Base-by-base conservation (phyloP, 2,888 invertebrate species). In the Xestoiulus laeticollis region DNA sequence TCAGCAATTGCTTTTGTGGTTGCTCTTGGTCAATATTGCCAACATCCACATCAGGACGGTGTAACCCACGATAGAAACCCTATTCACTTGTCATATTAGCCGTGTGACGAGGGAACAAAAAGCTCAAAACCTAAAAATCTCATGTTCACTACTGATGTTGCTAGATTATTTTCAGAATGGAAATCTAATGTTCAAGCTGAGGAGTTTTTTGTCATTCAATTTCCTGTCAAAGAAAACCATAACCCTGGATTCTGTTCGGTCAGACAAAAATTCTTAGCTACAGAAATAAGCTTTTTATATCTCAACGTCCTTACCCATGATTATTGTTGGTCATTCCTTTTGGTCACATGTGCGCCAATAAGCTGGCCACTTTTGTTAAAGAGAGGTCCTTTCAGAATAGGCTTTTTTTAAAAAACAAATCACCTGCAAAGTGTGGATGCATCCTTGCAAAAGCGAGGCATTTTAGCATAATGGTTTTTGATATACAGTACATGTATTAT, bases 11-110 rank as follows among this genome's bases (percentile, higher is more conserved):
- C 78, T 78, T 68, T 78, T 78, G 78, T 78, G 78, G 78, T 78
- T 78, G 78, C 78, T 78, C 78, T 78, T 78, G 78, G 78, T 78
- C 78, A 78, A 78, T 78, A 78, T 78, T 78, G 78, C 78, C 78
- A 78, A 78, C 78, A 78, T 78, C 78, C 78, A 78, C 78, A 78
- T 78, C 78, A 30, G 30, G 30, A 78, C 78, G 26, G 78, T 30
- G 30, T 78, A 14, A 30, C 78, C 30, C 78, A 30, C 30, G 78
- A 78, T n/a, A 78, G 78, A 78, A 78, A 78, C 78, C 30, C 30
- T 78, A 78, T 78, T 78, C 78, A 78, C 78, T 78, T 78, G 78
- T 78, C 78, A 78, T 78, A 78, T 78, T 78, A 78, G 78, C 78
- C 30, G 78, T 78, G 78, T 78, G 78, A 78, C 78, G 78, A 78